phyloP scores from a whole-genome alignment of 2,888 invertebrate genomes.

The Orchestes rusci region DNA sequence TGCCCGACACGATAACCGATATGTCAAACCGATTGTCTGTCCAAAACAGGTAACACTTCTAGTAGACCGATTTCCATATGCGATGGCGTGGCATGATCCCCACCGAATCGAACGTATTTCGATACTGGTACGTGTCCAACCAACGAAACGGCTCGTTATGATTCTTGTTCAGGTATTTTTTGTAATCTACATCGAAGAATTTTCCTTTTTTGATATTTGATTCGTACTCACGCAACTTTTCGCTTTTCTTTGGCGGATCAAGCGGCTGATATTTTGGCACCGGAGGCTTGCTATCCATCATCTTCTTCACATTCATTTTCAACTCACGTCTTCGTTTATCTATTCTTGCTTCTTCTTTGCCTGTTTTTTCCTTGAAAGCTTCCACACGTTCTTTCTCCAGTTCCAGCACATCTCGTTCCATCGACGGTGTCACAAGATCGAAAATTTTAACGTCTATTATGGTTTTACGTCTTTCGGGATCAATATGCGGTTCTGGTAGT shows the following conservation, averaged over 20 bases:
- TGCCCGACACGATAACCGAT: constrained; percentile 34
- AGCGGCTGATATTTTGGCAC: constrained; percentile 38
- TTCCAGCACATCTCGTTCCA: constrained; percentile 39
- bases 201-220: constrained; percentile 40
- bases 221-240: constrained; percentile 40
- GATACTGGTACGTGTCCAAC: constrained; percentile 37
- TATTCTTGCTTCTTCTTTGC: constrained; percentile 38
- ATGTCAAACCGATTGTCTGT: constrained; percentile 36
- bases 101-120: constrained; percentile 41
- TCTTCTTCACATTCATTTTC: constrained; percentile 34
- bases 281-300: constrained; percentile 33
- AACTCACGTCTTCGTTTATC: constrained; percentile 40
- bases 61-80: constrained; percentile 41
- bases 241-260: constrained; percentile 41
- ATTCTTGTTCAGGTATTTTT: constrained; percentile 37
- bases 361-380: constrained; percentile 39
- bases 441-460: constrained; percentile 26
- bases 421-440: constrained; percentile 33
- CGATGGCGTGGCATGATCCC: constrained; percentile 42
- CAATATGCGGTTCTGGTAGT: not conserved
- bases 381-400: constrained; percentile 41
- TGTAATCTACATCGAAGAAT: constrained; percentile 41
- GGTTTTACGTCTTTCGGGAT: constrained; percentile 10
- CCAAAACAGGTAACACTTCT: constrained; percentile 32
- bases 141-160: constrained; percentile 32